A percentile compares a stretch with the other conserved stretches of the same genome.
Evolutionary conservation across 2,888 invertebrate species (phyloP).

Genomic region (Subacronicta megacephala): DNA sequence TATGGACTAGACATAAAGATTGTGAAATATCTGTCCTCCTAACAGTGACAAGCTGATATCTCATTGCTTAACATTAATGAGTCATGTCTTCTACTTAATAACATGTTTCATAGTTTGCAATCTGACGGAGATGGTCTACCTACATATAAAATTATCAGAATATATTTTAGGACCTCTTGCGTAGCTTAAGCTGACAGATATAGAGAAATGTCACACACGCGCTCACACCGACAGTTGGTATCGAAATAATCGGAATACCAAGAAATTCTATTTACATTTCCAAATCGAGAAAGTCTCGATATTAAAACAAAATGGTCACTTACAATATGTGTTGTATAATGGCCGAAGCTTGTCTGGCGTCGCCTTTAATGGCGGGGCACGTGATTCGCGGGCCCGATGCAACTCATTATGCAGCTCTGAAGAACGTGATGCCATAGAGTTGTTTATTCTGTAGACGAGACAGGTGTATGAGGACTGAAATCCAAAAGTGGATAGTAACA

Average conservation of each 20-base stretch:
- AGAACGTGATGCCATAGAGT: constrained; percentile 61
- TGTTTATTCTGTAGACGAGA: constrained; percentile 11
- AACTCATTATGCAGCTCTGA: constrained; percentile 67
- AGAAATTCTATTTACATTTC: constrained; percentile 43
- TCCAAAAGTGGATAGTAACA: too few relatives aligned
- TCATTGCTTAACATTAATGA: constrained; percentile 41
- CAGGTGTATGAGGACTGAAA: neutral
- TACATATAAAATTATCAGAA: too few relatives aligned
- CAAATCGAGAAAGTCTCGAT: constrained; percentile 46
- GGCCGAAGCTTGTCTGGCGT: constrained; percentile 57
- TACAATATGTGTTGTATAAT: constrained; percentile 58
- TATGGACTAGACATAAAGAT: constrained; percentile 17
- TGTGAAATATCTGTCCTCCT: constrained; percentile 22
- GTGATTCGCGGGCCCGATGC: constrained; percentile 66
- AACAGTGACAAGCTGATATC: constrained; percentile 22
- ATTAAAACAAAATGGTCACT: constrained; percentile 51
- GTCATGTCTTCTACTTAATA: constrained; percentile 24
- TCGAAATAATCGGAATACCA: constrained; percentile 30
- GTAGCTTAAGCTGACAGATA: too few relatives aligned
- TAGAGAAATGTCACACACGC: neutral
- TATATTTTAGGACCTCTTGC: too few relatives aligned
- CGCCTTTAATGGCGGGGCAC: constrained; percentile 63
- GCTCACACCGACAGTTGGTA: constrained; percentile 4
- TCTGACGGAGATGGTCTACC: too few relatives aligned
- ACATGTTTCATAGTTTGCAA: constrained; percentile 21